phyloP scores from a whole-genome alignment of 2,797 vertebrate genomes.

The Hemibagrus guttatus region DNA sequence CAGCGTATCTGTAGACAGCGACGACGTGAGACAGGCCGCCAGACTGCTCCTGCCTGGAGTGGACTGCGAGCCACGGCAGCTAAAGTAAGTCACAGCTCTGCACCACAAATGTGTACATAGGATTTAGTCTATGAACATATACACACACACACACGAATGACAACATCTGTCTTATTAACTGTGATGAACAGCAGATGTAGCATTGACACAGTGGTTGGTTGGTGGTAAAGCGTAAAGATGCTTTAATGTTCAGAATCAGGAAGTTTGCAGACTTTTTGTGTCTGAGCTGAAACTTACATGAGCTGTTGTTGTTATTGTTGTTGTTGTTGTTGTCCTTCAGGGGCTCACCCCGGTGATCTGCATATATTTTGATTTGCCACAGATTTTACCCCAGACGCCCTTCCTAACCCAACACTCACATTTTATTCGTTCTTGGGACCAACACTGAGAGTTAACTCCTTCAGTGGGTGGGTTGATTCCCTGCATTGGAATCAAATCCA shows the following conservation, averaged over 20 bases:
- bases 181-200: background rate
- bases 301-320: no score
- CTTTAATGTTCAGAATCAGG: background rate
- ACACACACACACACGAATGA: background rate
- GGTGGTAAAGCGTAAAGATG: background rate
- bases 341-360: no score
- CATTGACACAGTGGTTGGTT: background rate
- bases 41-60: slow-evolving; percentile 79
- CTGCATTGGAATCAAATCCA: no score
- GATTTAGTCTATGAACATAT: background rate
- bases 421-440: no score
- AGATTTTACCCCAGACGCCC: no score
- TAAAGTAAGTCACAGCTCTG: slow-evolving; percentile 69
- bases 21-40: slow-evolving; percentile 80
- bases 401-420: no score
- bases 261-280: background rate
- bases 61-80: slow-evolving; percentile 80
- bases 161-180: background rate
- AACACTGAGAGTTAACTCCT: no score
- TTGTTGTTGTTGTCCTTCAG: no score
- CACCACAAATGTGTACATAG: background rate
- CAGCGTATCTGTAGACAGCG: slow-evolving; percentile 81
- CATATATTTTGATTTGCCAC: no score
- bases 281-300: background rate
- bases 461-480: no score